A percentile compares a stretch with the other conserved stretches of the same genome.
phyloP scores from a whole-genome alignment of 2,797 vertebrate species.

The Bradypodion ventrale region DNA sequence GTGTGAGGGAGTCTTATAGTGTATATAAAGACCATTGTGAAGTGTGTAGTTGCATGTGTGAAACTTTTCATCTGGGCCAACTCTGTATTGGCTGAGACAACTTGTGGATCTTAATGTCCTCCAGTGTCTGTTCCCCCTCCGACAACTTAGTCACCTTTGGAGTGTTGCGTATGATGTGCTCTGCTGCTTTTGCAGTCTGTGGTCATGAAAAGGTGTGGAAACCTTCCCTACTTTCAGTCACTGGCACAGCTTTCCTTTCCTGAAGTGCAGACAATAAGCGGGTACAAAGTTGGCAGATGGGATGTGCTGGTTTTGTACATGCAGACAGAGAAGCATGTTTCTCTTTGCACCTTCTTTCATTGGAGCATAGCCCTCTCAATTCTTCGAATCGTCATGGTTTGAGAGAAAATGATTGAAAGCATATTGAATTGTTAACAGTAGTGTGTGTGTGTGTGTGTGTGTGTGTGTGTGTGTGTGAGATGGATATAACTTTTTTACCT shows the following conservation, averaged over 20 bases:
- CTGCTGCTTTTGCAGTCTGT: background rate
- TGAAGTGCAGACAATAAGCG: background rate
- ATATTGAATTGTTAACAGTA: too few species aligned
- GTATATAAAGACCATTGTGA: background rate
- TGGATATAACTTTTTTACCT: background rate
- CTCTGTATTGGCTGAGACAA: background rate
- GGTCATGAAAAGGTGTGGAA: background rate
- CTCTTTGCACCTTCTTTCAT: background rate
- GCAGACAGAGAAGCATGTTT: background rate
- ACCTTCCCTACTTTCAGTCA: background rate
- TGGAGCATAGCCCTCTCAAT: background rate
- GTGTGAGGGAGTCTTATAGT: background rate
- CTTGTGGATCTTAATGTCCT: background rate
- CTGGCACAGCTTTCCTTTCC: background rate
- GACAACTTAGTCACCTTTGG: background rate
- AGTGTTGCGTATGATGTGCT: background rate
- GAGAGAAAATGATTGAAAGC: background rate
- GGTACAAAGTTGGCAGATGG: background rate
- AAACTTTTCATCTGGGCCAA: background rate
- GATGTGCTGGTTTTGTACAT: background rate
- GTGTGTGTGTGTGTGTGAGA: background rate
- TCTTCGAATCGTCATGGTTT: background rate
- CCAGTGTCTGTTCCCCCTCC: background rate
- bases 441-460: too few species aligned
- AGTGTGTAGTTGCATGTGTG: background rate